phyloP scores from a whole-genome alignment of 1,140 invertebrate species.

The Bombus picipes region DNA sequence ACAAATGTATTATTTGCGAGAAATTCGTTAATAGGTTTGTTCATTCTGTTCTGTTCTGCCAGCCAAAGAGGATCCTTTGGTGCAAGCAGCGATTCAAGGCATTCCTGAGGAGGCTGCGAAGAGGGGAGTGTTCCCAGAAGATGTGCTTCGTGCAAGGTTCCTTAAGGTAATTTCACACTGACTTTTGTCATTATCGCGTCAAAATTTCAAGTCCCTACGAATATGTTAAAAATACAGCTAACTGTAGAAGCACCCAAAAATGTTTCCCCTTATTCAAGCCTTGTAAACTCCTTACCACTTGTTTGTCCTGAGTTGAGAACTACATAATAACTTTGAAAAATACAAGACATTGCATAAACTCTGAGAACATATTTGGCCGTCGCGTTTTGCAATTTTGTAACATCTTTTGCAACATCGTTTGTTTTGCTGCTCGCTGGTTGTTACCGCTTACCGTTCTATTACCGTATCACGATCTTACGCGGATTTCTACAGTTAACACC shows the following conservation, averaged over 20 bases:
- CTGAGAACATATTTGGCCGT: neutral
- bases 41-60: slow-evolving; percentile 43
- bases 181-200: neutral
- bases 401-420: no score
- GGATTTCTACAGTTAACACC: no score
- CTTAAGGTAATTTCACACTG: slow-evolving; percentile 84
- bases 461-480: no score
- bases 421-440: no score
- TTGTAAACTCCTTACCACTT: neutral
- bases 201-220: no score
- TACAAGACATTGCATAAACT: neutral
- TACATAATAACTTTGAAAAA: neutral
- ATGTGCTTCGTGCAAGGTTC: slow-evolving; percentile 92
- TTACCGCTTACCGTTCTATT: no score
- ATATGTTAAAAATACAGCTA: no score
- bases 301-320: neutral
- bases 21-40: slow-evolving; percentile 23
- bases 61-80: slow-evolving; percentile 87
- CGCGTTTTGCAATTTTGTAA: neutral
- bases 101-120: slow-evolving; percentile 90
- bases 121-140: slow-evolving; percentile 93
- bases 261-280: neutral
- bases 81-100: slow-evolving; percentile 88
- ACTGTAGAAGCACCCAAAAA: neutral
- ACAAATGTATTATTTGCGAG: neutral